Conservation (phyloP, 2,797 vertebrate species). For the Lepilemur ruficaudatus region DNA sequence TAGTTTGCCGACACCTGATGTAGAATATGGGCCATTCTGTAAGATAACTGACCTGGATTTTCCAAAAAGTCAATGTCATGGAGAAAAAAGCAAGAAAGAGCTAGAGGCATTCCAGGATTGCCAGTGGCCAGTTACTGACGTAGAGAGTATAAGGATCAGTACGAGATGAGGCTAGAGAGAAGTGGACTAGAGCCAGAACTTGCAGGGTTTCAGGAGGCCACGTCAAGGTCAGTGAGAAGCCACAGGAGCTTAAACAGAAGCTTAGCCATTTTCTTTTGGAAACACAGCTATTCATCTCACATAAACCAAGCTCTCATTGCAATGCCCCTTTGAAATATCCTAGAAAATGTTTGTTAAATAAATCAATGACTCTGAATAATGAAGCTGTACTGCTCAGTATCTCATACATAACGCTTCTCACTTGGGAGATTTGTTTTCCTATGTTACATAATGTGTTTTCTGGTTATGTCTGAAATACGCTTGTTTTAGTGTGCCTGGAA, state of each 20-base stretch:
- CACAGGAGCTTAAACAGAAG: not conserved
- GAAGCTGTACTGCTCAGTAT: not conserved
- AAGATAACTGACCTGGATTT: not conserved
- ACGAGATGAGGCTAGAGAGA: not conserved
- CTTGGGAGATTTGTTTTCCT: not conserved
- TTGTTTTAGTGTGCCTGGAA: not conserved
- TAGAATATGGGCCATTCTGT: not conserved
- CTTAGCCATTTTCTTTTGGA: not conserved
- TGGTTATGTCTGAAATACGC: not conserved
- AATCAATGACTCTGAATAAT: not conserved
- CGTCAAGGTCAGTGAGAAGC: not conserved
- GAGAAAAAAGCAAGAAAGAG: not conserved
- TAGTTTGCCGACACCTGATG: not conserved
- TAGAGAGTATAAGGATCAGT: not conserved
- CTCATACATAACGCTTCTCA: not conserved
- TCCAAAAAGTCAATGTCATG: not conserved
- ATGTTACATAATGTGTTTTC: not conserved
- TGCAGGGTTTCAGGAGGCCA: not conserved
- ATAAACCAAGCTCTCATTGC: not conserved
- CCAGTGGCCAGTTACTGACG: not conserved
- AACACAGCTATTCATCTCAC: not conserved
- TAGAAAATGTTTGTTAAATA: slow-evolving; percentile 11
- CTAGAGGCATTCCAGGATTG: not conserved
- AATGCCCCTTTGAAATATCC: not conserved
- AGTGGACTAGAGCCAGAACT: not conserved